Base-by-base conservation (phyloP, 2,113 vertebrate species). In the Amazona guildingii region DNA sequence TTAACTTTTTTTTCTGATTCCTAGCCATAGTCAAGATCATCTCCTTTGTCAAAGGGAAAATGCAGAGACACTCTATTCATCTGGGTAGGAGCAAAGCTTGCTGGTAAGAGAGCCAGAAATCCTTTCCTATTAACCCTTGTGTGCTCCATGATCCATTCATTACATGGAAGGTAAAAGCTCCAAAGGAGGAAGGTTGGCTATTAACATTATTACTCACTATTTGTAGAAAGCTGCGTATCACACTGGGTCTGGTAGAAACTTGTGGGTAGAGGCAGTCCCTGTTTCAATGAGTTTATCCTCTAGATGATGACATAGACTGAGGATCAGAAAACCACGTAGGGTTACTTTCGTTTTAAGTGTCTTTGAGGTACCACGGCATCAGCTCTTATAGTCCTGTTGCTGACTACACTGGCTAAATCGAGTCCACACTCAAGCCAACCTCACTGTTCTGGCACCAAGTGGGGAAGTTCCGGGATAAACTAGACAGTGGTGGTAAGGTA, bases 241-340 rank as follows among this genome's bases (percentile, higher is more conserved):
- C 3, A 10, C 12, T 33, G 73, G 49, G 66, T 3, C 43, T 83
- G 7, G 49, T 10, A 70, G 21, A 90, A 91, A 74, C 33, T 41
- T 51, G 27, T 5, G 21, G 25, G 54, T 4, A 62, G n/a, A 64
- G 11, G 17, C 19, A 77, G 15, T 61, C 20, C 44, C 57, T 73
- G 16, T 20, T n/a, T 8, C 27, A 35, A 0, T 17, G 61, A 52
- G 10, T 86, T 84, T 62, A 24, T 33, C 25, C 17, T 66, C 52
- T 63, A 17, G 23, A 39, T 3, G 4, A 85, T 37, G 29, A 61
- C 37, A 20, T 1, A 52, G n/a, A 44, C 24, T 29, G 33, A 73
- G 21, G 7, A 70, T 6, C 0, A 0, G 41, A 52, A 92, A 86
- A n/a, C 15, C 23, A 9, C 0, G 1, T 2, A 39, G 66, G 25